A percentile compares a stretch with the other conserved stretches of the same genome.
phyloP scores from a whole-genome alignment of 1,140 invertebrate species.

The Cydia strobilella region DNA sequence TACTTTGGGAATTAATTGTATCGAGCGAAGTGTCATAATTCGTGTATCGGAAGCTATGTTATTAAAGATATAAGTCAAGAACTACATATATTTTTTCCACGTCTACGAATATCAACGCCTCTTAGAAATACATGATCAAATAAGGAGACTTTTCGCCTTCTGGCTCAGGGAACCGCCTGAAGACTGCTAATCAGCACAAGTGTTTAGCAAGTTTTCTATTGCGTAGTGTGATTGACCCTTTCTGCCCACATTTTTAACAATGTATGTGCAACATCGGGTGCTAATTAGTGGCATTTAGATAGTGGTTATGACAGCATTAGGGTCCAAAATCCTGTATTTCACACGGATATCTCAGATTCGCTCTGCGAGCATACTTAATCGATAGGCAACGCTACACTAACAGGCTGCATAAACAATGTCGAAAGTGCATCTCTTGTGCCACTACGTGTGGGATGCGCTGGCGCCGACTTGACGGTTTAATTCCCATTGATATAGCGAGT shows the following conservation, averaged over 20 bases:
- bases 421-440: conserved; percentile 74
- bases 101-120: too few relatives aligned
- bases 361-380: conserved; percentile 64
- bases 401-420: conserved; percentile 67
- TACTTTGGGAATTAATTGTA: too few relatives aligned
- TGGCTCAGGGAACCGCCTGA: too few relatives aligned
- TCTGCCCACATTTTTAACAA: conserved; percentile 21
- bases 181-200: conserved; percentile 9
- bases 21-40: too few relatives aligned
- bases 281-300: conserved; percentile 41
- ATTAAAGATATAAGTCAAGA: too few relatives aligned
- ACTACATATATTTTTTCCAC: too few relatives aligned
- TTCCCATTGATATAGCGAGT: not conserved
- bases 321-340: conserved; percentile 44
- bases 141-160: too few relatives aligned
- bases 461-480: conserved; percentile 51
- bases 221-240: conserved; percentile 20
- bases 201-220: conserved; percentile 31
- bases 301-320: conserved; percentile 45
- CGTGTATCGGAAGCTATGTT: too few relatives aligned
- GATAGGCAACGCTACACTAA: conserved; percentile 63
- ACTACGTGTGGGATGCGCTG: conserved; percentile 74
- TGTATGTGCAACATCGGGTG: conserved; percentile 32
- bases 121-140: too few relatives aligned
- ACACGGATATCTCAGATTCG: conserved; percentile 52